These are phyloP conservation scores for Thalpophila matura DNA, from an alignment of 2,888 invertebrate species.

Conservation along the genomic window DNA sequence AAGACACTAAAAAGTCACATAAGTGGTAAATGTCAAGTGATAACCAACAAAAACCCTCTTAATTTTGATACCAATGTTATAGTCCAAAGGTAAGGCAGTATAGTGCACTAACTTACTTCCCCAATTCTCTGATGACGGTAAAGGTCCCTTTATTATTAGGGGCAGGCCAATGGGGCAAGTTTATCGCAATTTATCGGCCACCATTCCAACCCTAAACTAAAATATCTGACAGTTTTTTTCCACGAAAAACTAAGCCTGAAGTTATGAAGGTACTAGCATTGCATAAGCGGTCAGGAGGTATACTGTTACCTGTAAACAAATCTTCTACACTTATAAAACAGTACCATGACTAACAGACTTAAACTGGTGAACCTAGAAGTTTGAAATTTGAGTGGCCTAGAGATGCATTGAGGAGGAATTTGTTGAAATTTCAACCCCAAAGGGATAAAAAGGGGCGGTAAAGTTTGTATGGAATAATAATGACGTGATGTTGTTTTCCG, in stretches of 20 bases:
- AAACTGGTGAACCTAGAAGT: too few relatives aligned
- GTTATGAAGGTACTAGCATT: constrained; percentile 2
- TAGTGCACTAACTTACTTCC: background rate
- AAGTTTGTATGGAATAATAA: too few relatives aligned
- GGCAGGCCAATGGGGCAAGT: background rate
- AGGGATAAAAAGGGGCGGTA: too few relatives aligned
- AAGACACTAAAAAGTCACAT: too few relatives aligned
- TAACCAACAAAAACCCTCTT: too few relatives aligned
- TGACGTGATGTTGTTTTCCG: too few relatives aligned
- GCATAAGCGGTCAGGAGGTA: constrained; percentile 1
- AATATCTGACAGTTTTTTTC: constrained; percentile 8
- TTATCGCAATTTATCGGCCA: constrained; percentile 2
- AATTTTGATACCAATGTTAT: background rate
- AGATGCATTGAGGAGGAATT: too few relatives aligned
- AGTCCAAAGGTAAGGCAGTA: background rate
- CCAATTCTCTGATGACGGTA: constrained; percentile 12
- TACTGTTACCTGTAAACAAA: background rate
- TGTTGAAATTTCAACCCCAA: too few relatives aligned
- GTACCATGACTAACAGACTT: too few relatives aligned
- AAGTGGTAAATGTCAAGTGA: too few relatives aligned
- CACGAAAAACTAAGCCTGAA: background rate
- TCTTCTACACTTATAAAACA: too few relatives aligned
- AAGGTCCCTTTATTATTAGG: constrained; percentile 2
- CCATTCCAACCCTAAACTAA: constrained; percentile 5
- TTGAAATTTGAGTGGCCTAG: too few relatives aligned